Evolutionary conservation across 2,888 invertebrate species (phyloP), one percentile per base, ranked within the genome.

Genomic region (Hirtodrosophila alboralis): DNA sequence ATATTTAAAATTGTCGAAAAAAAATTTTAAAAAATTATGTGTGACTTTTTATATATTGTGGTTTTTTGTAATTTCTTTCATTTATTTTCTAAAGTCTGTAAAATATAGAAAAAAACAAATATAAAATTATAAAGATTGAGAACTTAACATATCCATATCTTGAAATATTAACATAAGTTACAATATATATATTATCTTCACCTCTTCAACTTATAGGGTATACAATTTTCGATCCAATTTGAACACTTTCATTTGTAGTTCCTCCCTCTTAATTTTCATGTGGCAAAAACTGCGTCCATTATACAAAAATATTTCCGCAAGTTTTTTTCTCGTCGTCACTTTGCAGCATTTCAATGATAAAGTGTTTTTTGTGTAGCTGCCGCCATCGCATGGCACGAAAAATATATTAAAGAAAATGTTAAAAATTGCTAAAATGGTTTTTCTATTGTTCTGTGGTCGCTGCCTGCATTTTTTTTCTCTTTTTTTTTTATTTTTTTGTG

Each of bases 351-450:
- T 61, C 64, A 72, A 72, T 74, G 74, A 74, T 75, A 75, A 75
- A 74, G 68, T 74, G 74, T 33, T 76, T 68, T 67, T 69, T 68
- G 75, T 73, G 71, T 62, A 28, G 59, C 36, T 36, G 41, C 59
- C 48, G 21, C 21, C 53, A 34, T 48, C 52, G 65, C 58, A 43
- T 34, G 63, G 23, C 52, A 53, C 57, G 44, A 53, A 68, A 60
- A 72, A 66, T 78, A 57, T 78, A 75, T 78, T 78, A 78, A 71
- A 75, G 75, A 78, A 76, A 78, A 76, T 75, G 69, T 59, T 73
- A 51, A 75, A 74, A 75, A 75, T 76, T 44, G 76, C 69, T 73
- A 76, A 76, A 75, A 75, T 73, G 62, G 51, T 38, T 74, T 59
- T 70, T 59, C 70, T 74, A 74, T 75, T 75, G 75, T 75, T 77